Base-by-base conservation (phyloP, 2,113 vertebrate species). In the Triplophysa dalaica region DNA sequence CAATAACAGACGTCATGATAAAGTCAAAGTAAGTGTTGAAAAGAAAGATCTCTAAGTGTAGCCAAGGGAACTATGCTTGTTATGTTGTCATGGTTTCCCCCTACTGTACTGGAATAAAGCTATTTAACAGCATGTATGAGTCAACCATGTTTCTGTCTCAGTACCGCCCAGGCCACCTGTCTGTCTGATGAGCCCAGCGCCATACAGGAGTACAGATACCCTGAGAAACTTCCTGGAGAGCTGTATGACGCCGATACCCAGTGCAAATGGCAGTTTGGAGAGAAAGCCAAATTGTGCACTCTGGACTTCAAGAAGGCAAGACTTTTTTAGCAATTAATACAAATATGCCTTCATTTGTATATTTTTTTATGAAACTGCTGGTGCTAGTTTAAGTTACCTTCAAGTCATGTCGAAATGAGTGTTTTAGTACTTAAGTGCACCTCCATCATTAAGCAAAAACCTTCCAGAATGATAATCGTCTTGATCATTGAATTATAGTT, bases 181-280 rank as follows among this genome's bases (percentile, higher is more conserved):
- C 92, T 97, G 22, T 93, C 92, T 22, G 94, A 97, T 70, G 94
- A 93, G 84, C 95, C 96, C 1, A 92, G 86, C 79, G 92, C 93
- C 1, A 83, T 90, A 54, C 89, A 92, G 74, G 94, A 95, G 84
- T 96, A 96, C 87, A 92, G 87, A 54, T 96, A 95, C 80, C 96
- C 95, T 0, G 93, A 95, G 86, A 91, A 95, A 87, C 79, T 97
- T 65, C 96, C 96, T 0, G 96, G 96, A 21, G 93, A 96, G 86
- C 50, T 96, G 11, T 97, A 97, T 0, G 93, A 97, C 1, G 94
- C 95, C 0, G 92, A 95, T 89, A 96, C 93, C 0, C 96, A 97
- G 87, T 97, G 96, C 93, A 96, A 95, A 86, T 97, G 96, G 96
- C 96, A 96, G 82, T 96, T 97, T 60, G 96, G 96, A 68, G 94